A percentile compares a stretch with the other conserved stretches of the same genome.
These are phyloP conservation scores for Petaurus breviceps DNA, from an alignment of 2,113 vertebrate species.

Conservation along the genomic window DNA sequence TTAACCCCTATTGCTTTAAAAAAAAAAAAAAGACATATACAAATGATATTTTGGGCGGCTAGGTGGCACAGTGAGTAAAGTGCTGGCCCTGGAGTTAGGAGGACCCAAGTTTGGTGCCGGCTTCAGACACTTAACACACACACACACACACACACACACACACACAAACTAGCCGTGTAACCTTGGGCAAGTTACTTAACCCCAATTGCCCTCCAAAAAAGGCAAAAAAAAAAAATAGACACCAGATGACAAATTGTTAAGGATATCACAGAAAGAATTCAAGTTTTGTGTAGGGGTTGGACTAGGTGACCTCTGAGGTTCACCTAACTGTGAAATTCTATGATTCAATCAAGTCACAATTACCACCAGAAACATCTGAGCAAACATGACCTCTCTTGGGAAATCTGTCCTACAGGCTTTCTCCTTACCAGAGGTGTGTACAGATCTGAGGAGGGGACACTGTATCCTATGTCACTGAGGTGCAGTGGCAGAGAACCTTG, in stretches of 20 bases:
- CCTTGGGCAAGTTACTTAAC: too few relatives aligned
- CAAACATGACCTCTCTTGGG: not conserved
- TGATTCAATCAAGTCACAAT: conserved; percentile 39
- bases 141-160: too few relatives aligned
- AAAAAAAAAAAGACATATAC: too few relatives aligned
- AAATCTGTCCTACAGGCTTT: not conserved
- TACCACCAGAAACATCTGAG: not conserved
- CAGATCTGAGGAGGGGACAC: not conserved
- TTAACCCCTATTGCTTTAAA: too few relatives aligned
- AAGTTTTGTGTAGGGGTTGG: not conserved
- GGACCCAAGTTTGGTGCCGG: too few relatives aligned
- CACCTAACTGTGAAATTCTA: not conserved
- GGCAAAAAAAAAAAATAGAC: too few relatives aligned
- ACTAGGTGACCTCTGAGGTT: not conserved
- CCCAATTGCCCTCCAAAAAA: too few relatives aligned
- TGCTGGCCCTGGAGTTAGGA: too few relatives aligned
- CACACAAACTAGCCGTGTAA: too few relatives aligned
- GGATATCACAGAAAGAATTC: not conserved
- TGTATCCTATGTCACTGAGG: not conserved
- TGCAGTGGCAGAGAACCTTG: not conserved
- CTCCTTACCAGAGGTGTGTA: not conserved
- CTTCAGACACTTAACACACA: too few relatives aligned
- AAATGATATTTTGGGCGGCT: too few relatives aligned
- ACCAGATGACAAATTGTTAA: not conserved
- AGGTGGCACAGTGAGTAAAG: too few relatives aligned